A percentile compares a stretch with the other conserved stretches of the same genome.
Conservation (phyloP, 2,113 vertebrate species). For the Guaruba guarouba region DNA sequence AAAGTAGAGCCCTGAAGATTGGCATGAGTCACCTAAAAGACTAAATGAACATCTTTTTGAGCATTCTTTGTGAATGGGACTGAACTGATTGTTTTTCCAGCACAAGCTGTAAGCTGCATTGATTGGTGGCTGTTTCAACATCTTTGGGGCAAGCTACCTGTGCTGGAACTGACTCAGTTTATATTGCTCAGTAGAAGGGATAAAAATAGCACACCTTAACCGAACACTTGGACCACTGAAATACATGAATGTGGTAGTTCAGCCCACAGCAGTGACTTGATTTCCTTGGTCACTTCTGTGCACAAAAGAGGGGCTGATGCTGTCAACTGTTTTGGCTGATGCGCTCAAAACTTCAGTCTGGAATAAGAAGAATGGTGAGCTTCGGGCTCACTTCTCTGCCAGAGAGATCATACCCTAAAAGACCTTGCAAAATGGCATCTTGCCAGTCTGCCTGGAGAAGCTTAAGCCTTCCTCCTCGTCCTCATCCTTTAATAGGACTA, state of each 20-base stretch:
- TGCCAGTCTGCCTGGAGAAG: conserved; percentile 54
- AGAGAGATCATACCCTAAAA: not conserved
- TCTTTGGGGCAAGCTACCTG: not conserved
- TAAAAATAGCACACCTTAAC: not conserved
- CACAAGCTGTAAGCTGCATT: not conserved
- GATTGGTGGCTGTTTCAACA: not conserved
- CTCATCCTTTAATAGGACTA: conserved; percentile 68
- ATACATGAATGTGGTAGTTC: not conserved
- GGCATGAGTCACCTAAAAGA: not conserved
- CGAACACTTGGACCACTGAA: not conserved
- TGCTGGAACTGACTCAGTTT: not conserved
- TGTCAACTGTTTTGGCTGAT: not conserved
- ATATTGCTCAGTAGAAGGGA: not conserved
- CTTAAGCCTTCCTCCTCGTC: conserved; percentile 52
- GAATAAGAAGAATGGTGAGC: not conserved
- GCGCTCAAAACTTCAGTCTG: not conserved
- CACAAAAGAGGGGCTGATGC: not conserved
- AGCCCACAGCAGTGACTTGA: not conserved
- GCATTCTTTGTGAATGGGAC: not conserved
- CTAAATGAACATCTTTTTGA: not conserved
- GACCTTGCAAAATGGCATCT: conserved; percentile 51
- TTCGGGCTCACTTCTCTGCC: not conserved
- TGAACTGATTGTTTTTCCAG: not conserved
- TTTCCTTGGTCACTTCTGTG: not conserved
- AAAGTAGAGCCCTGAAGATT: not conserved